A percentile compares a stretch with the other conserved stretches of the same genome.
These are phyloP conservation scores for Pluvianellus socialis DNA, from an alignment of 2,113 vertebrate genomes.

Conservation along the genomic window DNA sequence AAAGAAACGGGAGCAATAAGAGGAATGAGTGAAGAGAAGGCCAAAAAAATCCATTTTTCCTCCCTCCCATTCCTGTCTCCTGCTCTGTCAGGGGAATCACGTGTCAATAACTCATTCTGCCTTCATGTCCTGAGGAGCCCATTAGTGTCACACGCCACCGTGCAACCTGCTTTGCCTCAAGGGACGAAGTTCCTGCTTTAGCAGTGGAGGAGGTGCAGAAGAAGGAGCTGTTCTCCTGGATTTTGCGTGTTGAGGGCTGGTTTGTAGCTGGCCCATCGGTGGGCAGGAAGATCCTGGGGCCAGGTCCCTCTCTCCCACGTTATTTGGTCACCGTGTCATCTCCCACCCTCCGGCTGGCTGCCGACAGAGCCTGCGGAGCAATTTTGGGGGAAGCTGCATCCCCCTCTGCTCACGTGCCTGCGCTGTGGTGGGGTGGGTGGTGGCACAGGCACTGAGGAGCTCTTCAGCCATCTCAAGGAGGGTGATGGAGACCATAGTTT, in stretches of 20 bases:
- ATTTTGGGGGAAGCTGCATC: neutral
- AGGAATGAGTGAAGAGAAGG: neutral
- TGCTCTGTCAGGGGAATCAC: neutral
- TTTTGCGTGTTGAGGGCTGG: neutral
- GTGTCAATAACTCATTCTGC: neutral
- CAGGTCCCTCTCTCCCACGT: neutral
- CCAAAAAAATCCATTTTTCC: neutral
- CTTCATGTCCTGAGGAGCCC: neutral
- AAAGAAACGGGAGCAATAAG: neutral
- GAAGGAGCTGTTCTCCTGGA: rapidly evolving
- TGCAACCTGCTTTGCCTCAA: neutral
- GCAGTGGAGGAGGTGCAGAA: neutral
- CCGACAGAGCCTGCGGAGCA: rapidly evolving
- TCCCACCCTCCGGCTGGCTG: neutral
- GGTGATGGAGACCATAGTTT: neutral
- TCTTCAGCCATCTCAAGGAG: neutral
- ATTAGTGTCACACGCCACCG: neutral
- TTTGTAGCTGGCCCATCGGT: neutral
- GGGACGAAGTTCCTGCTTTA: neutral
- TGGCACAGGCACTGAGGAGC: neutral
- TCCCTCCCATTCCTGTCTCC: neutral
- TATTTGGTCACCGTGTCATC: rapidly evolving
- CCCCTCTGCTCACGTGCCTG: rapidly evolving
- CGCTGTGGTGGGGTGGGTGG: neutral
- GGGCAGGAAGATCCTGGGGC: neutral